Evolutionary conservation across 2,888 invertebrate genomes (phyloP), one percentile per base, ranked within the genome.

Genomic region (Acronicta aceris): DNA sequence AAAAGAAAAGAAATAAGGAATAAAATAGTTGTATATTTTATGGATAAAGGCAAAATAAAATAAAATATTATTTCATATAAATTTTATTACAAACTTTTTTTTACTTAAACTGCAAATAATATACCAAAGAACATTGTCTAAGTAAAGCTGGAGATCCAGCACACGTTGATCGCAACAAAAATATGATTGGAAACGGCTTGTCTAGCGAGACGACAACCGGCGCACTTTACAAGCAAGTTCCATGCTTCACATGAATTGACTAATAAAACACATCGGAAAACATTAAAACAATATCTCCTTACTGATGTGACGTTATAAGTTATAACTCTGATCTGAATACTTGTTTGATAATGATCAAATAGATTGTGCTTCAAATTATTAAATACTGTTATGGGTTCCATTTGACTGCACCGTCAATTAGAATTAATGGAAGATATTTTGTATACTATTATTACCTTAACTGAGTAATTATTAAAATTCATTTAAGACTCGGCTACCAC

Each of bases 71-170:
- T 90, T 91, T 90, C 86, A 87, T 94, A 93, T 89, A 94, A 93
- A 93, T 93, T 94, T 94, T 93, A 93, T 94, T 94, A 92, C 90
- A 94, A 94, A 94, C 88, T 89, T 85, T 91, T 91, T 87, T 88
- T 87, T 85, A 90, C 89, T 93, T 92, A 89, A 84, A 89, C 89
- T 90, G 92, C 92, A 94, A 93, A 91, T 90, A 86, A 92, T 90
- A 92, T 89, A 92, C 86, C 89, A 87, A 89, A 89, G 86, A 90
- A 89, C 85, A 86, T 84, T 84, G 86, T 86, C 85, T 88, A 89
- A 86, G 82, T 88, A 85, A 84, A 85, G 84, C 89, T 89, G 88
- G 86, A 75, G 79, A 77, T 71, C 87, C 87, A 88, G 89, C 85
- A 73, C 81, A 83, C 74, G 82, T 89, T 88, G 86, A 88, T 85